These are phyloP conservation scores for Cyanoramphus novaezelandiae DNA, from an alignment of 2,113 vertebrate genomes.

Conservation along the genomic window DNA sequence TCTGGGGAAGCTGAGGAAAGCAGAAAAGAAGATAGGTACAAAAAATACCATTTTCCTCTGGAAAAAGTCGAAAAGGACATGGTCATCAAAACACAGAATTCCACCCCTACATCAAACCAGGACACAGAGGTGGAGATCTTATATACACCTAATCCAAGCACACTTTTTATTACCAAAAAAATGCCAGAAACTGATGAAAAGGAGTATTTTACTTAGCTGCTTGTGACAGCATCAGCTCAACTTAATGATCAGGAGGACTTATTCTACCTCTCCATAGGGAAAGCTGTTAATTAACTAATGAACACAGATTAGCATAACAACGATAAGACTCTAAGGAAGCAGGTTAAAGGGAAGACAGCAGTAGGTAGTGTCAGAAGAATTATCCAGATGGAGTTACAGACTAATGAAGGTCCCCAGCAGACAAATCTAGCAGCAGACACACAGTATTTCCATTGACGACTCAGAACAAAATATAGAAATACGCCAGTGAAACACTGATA, in stretches of 20 bases:
- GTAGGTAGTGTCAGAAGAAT: constrained; percentile 13
- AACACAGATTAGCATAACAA: constrained; percentile 44
- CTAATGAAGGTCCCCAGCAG: background rate
- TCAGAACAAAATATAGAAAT: background rate
- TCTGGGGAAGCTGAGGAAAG: background rate
- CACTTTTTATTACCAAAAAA: background rate
- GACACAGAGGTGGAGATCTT: background rate
- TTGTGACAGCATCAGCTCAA: constrained; percentile 38
- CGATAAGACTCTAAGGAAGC: constrained; percentile 14
- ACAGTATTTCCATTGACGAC: background rate
- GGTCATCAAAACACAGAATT: background rate
- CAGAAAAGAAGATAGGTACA: background rate
- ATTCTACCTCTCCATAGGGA: constrained; percentile 16
- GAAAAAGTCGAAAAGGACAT: background rate
- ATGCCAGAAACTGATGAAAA: background rate
- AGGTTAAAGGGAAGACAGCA: constrained; percentile 47
- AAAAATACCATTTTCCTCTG: background rate
- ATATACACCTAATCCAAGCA: background rate
- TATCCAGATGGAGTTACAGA: background rate
- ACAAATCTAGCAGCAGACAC: background rate
- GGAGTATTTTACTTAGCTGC: background rate
- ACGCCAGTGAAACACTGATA: background rate
- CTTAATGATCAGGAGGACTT: constrained; percentile 31
- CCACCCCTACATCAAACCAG: background rate
- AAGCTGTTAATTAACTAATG: constrained; percentile 60